Evolutionary conservation across 2,888 invertebrate genomes (phyloP), one percentile per base, ranked within the genome.

Genomic region (Heliconius sara): DNA sequence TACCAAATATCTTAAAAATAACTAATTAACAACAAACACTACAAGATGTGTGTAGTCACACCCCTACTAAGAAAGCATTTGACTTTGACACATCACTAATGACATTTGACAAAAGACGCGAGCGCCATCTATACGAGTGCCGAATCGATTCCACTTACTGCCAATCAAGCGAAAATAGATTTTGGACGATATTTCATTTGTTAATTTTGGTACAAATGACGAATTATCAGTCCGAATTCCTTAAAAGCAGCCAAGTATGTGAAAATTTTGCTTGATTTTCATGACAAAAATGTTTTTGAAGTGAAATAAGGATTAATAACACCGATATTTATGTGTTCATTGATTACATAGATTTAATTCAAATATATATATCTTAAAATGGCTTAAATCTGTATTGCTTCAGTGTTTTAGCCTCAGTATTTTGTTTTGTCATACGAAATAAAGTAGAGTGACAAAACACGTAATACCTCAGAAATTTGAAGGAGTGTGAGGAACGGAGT

Each of bases 31-130:
- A 65, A 27, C 16, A 65, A 16, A 65, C 16, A 16, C 16, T 4
- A 67, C 47, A 63, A 27, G 27, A 73, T 72, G 79, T 60, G 79
- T 60, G 60, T 7, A 65, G 27, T 78, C 60, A 79, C 80, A 82
- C 78, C 82, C 82, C 80, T 79, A 68, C 25, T 19, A 73, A 80
- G 77, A 79, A 80, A 86, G 85, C 85, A 57, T 83, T 84, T 84
- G 85, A 86, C 86, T 85, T 87, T 88, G 89, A 89, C 89, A 88
- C 85, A 86, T 86, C 85, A 88, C 87, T 88, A 89, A 88, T 88
- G 89, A 88, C 84, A 83, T 85, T 85, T 81, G 87, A 87, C 87
- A 84, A 83, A 80, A 78, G 84, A 82, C 82, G 77, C 80, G 81
- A 85, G 84, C 86, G 86, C 87, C 86, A 86, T 86, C 86, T 87